A percentile compares a stretch with the other conserved stretches of the same genome.
Conservation (phyloP, 2,797 vertebrate species). For the Mastacembelus armatus region DNA sequence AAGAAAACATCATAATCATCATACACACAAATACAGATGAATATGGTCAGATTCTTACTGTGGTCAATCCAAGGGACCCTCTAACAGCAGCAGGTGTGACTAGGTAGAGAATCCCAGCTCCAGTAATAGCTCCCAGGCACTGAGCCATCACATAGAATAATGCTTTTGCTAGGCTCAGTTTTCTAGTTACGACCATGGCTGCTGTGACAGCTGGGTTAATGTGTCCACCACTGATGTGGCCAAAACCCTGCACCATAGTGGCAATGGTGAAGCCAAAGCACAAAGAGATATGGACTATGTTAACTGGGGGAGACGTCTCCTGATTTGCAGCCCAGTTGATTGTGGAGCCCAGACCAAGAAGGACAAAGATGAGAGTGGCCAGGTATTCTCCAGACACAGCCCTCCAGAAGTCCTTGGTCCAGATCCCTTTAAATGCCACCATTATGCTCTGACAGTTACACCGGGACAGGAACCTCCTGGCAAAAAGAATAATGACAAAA, state of each 20-base stretch:
- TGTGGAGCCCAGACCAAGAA: slow-evolving; percentile 93
- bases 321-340: slow-evolving; percentile 88
- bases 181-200: slow-evolving; percentile 93
- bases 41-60: slow-evolving; percentile 77
- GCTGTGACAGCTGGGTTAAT: slow-evolving; percentile 94
- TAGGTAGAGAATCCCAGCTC: slow-evolving; percentile 90
- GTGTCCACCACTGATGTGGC: slow-evolving; percentile 95
- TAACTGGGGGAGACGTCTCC: slow-evolving; percentile 86
- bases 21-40: not conserved
- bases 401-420: slow-evolving; percentile 97
- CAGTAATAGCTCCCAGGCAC: slow-evolving; percentile 91
- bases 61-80: slow-evolving; percentile 89
- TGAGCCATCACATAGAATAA: slow-evolving; percentile 93
- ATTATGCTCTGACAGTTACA: slow-evolving; percentile 88
- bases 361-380: slow-evolving; percentile 93
- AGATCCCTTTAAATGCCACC: slow-evolving; percentile 95
- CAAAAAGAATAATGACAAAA: slow-evolving; percentile 69
- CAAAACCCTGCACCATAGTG: slow-evolving; percentile 95
- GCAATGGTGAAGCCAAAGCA: slow-evolving; percentile 97
- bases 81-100: slow-evolving; percentile 88
- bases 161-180: slow-evolving; percentile 93
- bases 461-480: slow-evolving; percentile 88
- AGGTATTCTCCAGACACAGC: slow-evolving; percentile 93
- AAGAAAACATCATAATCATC: not conserved
- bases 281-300: slow-evolving; percentile 94